Percentiles rank a stretch among this genome's conserved stretches.
Conservation (phyloP, 2,797 vertebrate genomes). For the Hyperoplus lanceolatus region DNA sequence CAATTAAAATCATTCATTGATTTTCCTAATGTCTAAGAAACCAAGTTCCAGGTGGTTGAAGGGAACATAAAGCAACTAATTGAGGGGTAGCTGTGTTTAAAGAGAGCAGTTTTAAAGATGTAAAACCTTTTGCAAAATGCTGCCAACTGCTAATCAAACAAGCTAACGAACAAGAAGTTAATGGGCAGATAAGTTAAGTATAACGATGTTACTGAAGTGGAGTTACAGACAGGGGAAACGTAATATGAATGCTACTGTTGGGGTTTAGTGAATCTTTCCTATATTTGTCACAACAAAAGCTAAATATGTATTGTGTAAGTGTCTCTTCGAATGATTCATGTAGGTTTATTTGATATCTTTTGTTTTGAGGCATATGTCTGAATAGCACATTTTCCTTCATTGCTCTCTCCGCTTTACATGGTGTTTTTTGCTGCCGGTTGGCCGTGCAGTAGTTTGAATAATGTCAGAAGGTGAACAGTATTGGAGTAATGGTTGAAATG, state of each 20-base stretch:
- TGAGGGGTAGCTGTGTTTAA: slow-evolving; percentile 30
- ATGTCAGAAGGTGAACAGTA: slow-evolving; percentile 13
- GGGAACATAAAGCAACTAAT: slow-evolving; percentile 52
- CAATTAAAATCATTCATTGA: slow-evolving; percentile 66
- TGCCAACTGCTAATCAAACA: slow-evolving; percentile 60
- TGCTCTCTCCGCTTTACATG: background rate
- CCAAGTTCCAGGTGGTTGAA: slow-evolving; percentile 56
- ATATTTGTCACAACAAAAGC: background rate
- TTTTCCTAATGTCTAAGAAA: slow-evolving; percentile 56
- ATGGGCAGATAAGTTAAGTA: slow-evolving; percentile 13
- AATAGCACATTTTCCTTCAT: background rate
- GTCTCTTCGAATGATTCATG: background rate
- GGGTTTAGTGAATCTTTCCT: slow-evolving; percentile 1
- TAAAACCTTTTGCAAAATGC: slow-evolving; percentile 42
- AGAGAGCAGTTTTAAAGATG: slow-evolving; percentile 43
- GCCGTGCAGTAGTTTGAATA: slow-evolving; percentile 4
- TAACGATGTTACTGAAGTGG: slow-evolving; percentile 9
- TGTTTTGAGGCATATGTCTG: background rate
- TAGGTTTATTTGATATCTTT: background rate
- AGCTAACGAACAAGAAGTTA: slow-evolving; percentile 38
- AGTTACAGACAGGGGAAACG: background rate
- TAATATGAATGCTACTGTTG: slow-evolving; percentile 10
- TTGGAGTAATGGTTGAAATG: background rate
- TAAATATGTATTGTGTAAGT: background rate
- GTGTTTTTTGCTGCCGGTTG: background rate